phyloP scores from a whole-genome alignment of 2,113 vertebrate genomes.

The Oncorhynchus keta region DNA sequence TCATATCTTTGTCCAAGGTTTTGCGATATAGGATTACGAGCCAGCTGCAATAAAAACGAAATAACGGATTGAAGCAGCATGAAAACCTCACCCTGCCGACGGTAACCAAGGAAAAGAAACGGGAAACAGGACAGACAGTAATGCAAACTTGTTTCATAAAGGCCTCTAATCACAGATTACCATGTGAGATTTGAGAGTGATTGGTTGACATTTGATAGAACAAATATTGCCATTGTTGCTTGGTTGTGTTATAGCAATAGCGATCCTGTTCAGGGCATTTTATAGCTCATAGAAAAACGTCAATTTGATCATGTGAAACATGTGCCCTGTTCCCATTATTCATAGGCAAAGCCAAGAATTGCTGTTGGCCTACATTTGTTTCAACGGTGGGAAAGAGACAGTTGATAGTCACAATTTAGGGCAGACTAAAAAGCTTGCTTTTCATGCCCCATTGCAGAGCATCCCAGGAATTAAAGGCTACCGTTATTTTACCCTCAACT shows the following conservation, averaged over 20 bases:
- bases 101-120: constrained; percentile 32
- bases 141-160: constrained; percentile 19
- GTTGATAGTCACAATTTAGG: not conserved
- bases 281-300: not conserved
- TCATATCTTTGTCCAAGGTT: constrained; percentile 57
- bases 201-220: constrained; percentile 41
- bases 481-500: not conserved
- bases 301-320: not conserved
- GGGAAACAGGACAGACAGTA: constrained; percentile 43
- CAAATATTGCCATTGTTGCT: constrained; percentile 19
- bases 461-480: constrained; percentile 5
- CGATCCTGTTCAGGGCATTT: constrained; percentile 39
- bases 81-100: constrained; percentile 8
- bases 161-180: constrained; percentile 49
- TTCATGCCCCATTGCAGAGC: constrained; percentile 30
- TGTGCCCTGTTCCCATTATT: not conserved
- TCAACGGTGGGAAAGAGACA: not conserved
- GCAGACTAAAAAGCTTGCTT: not conserved
- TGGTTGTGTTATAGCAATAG: constrained; percentile 26
- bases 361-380: not conserved
- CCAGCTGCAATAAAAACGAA: constrained; percentile 5
- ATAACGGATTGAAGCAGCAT: not conserved
- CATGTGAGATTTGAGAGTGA: constrained; percentile 39
- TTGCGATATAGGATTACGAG: constrained; percentile 38
- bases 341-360: not conserved